Evolutionary conservation across 2,888 invertebrate genomes (phyloP), one percentile per base, ranked within the genome.

Genomic region (Andrena camellia): DNA sequence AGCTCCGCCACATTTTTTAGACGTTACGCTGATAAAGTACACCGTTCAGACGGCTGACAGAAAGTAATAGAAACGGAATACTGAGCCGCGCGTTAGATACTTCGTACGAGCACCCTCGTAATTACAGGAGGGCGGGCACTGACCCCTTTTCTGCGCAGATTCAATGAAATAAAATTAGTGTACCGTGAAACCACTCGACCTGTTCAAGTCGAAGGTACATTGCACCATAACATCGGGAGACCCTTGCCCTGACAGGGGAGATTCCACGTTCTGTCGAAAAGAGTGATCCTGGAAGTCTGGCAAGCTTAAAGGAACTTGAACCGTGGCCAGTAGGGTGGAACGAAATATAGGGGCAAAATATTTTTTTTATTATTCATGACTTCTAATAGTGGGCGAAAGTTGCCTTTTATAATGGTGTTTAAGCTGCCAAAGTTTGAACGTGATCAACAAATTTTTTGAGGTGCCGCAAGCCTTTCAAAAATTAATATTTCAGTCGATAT

Each of bases 31-130:
- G 60, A 60, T 60, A 60, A 29, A 10, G 26, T 59, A 26, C 31
- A 6, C 33, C 8, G 62, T 10, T 62, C 33, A 35, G n/a, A 62
- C 33, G n/a, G 1, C 10, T 35, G 10, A 20, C 17, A n/a, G n/a
- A 17, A 35, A 62, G 33, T 20, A 33, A 62, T 35, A 35, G 62
- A 62, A 62, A 35, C 33, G 33, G 62, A 62, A 33, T 35, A 33
- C 31, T 5, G 29, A 10, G 33, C 33, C 17, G 20, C 1, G n/a
- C 20, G 7, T 23, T 57, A 57, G 57, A 57, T 26, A 23, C 23
- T 10, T 26, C 1, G 4, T 26, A 13, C 10, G 1, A 57, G 23
- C 23, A 57, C 20, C 23, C 26, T 20, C 1, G 23, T 23, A 26
- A 23, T 8, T 26, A 26, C 13, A 57, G 23, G 20, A 13, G 2